Conservation (phyloP, 2,113 vertebrate genomes). For the Microtus montanus region DNA sequence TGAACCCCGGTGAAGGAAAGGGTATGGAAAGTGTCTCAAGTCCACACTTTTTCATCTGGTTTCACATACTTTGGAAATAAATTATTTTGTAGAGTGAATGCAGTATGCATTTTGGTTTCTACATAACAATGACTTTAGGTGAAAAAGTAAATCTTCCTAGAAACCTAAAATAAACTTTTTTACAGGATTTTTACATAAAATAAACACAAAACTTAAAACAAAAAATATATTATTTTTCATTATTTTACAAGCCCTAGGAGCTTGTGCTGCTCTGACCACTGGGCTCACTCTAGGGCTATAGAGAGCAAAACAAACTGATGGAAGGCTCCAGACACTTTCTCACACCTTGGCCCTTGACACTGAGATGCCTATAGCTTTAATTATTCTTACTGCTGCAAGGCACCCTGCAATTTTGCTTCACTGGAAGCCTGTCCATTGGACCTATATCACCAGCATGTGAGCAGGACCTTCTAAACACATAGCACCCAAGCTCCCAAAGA, state of each 20-base stretch:
- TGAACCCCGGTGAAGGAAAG: neutral
- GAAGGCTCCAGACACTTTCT: neutral
- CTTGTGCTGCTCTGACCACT: neutral
- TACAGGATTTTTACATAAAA: neutral
- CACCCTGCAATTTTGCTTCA: neutral
- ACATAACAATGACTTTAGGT: neutral
- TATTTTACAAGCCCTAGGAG: neutral
- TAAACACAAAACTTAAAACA: constrained; percentile 16
- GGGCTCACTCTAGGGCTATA: neutral
- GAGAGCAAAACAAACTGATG: accelerated
- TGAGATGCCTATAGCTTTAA: neutral
- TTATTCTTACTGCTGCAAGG: neutral
- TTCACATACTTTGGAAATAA: constrained; percentile 10
- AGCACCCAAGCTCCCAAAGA: neutral
- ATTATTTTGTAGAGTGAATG: accelerated
- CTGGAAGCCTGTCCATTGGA: accelerated
- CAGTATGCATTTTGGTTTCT: neutral
- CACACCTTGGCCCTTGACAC: neutral
- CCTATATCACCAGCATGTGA: neutral
- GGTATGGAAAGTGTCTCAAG: neutral
- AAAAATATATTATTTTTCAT: neutral
- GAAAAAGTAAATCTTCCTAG: constrained; percentile 23
- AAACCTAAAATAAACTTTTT: neutral
- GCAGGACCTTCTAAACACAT: neutral
- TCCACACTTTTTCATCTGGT: neutral